Evolutionary conservation across 1,140 invertebrate species (phyloP), one percentile per base, ranked within the genome.

Genomic region (Saccostrea glomerata): DNA sequence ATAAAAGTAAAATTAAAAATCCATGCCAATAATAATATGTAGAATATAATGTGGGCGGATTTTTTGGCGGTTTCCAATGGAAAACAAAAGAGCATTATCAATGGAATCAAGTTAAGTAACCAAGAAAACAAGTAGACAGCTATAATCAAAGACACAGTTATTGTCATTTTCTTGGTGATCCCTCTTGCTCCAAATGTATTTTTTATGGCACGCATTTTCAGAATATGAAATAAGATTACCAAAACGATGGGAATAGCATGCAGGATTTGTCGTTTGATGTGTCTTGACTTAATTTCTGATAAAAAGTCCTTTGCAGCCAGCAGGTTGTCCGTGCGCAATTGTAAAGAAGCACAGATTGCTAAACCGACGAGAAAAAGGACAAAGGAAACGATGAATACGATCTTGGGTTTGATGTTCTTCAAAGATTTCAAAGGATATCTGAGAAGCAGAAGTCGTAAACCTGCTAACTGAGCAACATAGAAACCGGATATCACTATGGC

Each of bases 231-330:
- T 30, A 30, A 30, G 25, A 77, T 36, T 25, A 77, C 25, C 30
- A 77, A 77, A 15, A 77, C 13, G 0, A 77, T 25, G 15, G 70
- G 70, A 77, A 36, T 77, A 13, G 70, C 25, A 30, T 30, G 25
- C 70, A 77, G 25, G 30, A 77, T 77, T 36, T 77, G 70, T 30
- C 25, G 30, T 77, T 77, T 77, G 70, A 77, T 77, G 13, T 25
- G 23, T 15, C 25, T 77, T 13, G 70, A 30, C 30, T 77, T 77
- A 25, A 30, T 36, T 1, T 77, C 70, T 77, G 30, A 11, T 6
- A 15, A 36, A 25, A 25, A 25, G 25, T 30, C 70, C 11, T 9
- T 77, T 25, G 70, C 11, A 15, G 70, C 25, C 7, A 77, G 15
- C 30, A 77, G 11, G 6, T 77, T 25, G 12, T 15, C 11, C 4